phyloP scores from a whole-genome alignment of 2,113 vertebrate species.

The Synchiropus splendidus region DNA sequence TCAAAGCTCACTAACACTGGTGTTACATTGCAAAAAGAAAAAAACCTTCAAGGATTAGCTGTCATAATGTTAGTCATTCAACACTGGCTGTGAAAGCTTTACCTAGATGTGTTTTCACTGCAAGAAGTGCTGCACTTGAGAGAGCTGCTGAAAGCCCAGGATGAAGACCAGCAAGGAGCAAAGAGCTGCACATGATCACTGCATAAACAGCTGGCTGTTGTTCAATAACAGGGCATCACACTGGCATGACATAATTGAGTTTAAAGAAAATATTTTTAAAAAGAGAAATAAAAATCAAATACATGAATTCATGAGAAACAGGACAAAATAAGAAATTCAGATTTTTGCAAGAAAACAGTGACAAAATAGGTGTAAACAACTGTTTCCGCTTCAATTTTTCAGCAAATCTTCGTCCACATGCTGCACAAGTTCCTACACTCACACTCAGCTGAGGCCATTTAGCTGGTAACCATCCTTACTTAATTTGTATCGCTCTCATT shows the following conservation, averaged over 20 bases:
- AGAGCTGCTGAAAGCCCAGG: no score
- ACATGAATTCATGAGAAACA: slow-evolving; percentile 2
- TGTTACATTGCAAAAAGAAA: not conserved
- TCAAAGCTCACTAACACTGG: slow-evolving; percentile 2
- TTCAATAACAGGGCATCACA: no score
- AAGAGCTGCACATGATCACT: slow-evolving; percentile 45
- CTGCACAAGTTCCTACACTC: slow-evolving; percentile 20
- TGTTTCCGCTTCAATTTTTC: slow-evolving; percentile 9
- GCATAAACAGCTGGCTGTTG: no score
- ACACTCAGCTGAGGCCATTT: slow-evolving; percentile 18
- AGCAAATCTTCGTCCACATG: slow-evolving; percentile 21
- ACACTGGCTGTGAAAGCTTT: slow-evolving; percentile 8
- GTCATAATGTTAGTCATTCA: slow-evolving; percentile 24
- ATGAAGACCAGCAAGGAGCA: no score
- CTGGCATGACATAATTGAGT: slow-evolving; percentile 16
- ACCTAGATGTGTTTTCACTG: slow-evolving; percentile 1
- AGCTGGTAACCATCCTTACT: slow-evolving; percentile 25
- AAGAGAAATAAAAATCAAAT: no score
- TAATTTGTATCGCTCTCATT: slow-evolving; percentile 28
- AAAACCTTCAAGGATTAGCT: slow-evolving; percentile 28
- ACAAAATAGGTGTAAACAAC: slow-evolving; percentile 24
- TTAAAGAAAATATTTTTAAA: no score
- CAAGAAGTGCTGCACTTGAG: no score
- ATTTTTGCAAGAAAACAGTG: no score
- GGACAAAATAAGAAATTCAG: not conserved